Base-by-base conservation (phyloP, 2,113 vertebrate species). In the human (Homo sapiens) region DNA sequence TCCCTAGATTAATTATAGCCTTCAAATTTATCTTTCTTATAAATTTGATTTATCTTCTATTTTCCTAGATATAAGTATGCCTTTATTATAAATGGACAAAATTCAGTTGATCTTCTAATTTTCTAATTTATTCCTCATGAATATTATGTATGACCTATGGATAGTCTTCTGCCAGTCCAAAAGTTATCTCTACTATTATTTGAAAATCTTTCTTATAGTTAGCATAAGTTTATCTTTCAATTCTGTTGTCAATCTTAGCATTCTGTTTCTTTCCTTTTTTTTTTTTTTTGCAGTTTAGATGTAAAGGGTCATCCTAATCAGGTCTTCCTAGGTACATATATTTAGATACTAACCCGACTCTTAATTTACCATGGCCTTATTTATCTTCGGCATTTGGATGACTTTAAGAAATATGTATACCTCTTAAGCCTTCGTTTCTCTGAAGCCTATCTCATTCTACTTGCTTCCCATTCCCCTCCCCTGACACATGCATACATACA, bases 71-170 rank as follows among this genome's bases (percentile, higher is more conserved):
- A 50, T 84, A 90, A 50, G 38, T 73, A 73, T 84, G 52, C 38
- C 32, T 95, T 91, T 97, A 91, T 90, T 92, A 50, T 92, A 93
- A 97, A n/a, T 84, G 43, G 66, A 4, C 5, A 93, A 18, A 93
- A 88, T 94, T 75, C 30, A 72, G 48, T 86, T 89, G 11, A 3
- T 87, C 32, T 93, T 95, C 76, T 94, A 30, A 78, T 96, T 70
- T 94, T 95, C 76, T 94, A 35, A 78, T 94, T 70, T 95, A 80
- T 90, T 93, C 30, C 50, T 92, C 52, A 78, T 88, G n/a, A 93
- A 73, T 95, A 75, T 90, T 96, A 10, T 76, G 17, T 85, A 6
- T 93, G 43, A 84, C 57, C 59, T 83, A n/a, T 78, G 52, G 91
- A 40, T 61, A 80, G 30, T 94, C 61, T 90, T 87, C 80, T 91